Conservation (phyloP, 1,140 invertebrate genomes). For the Leptopilina clavipes region DNA sequence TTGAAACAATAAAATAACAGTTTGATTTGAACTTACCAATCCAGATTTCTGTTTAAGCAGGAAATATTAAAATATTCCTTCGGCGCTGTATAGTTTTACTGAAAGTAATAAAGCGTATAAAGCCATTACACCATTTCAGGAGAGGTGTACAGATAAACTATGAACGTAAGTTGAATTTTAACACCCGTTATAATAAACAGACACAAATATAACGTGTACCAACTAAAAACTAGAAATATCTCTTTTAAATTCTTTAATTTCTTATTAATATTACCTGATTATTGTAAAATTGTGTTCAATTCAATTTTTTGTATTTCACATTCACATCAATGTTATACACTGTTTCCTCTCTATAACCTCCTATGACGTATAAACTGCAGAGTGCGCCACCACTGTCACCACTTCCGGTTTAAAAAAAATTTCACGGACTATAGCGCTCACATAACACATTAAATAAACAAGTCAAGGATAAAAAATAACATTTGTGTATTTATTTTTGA, state of each 20-base stretch:
- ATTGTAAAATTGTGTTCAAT: slow-evolving; percentile 4
- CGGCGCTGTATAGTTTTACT: neutral
- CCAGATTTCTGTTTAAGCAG: neutral
- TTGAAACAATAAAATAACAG: neutral
- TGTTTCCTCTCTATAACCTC: slow-evolving; percentile 20
- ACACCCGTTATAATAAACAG: neutral
- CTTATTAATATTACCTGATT: neutral
- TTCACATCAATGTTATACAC: neutral
- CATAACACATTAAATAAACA: no score
- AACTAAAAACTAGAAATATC: neutral
- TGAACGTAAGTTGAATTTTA: neutral
- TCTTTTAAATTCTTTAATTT: neutral
- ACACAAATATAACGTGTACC: slow-evolving; percentile 7
- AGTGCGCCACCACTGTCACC: neutral
- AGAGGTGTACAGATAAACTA: neutral
- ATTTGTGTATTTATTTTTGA: no score
- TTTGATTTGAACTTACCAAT: neutral
- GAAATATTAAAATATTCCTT: neutral
- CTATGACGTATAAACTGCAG: slow-evolving; percentile 18
- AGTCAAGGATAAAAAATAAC: no score
- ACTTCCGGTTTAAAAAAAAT: slow-evolving; percentile 9
- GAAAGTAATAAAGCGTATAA: neutral
- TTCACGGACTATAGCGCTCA: neutral
- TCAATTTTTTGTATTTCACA: slow-evolving; percentile 19
- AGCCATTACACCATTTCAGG: neutral